These are phyloP conservation scores for Leiothrix lutea DNA, from an alignment of 2,113 vertebrate genomes.

Conservation along the genomic window DNA sequence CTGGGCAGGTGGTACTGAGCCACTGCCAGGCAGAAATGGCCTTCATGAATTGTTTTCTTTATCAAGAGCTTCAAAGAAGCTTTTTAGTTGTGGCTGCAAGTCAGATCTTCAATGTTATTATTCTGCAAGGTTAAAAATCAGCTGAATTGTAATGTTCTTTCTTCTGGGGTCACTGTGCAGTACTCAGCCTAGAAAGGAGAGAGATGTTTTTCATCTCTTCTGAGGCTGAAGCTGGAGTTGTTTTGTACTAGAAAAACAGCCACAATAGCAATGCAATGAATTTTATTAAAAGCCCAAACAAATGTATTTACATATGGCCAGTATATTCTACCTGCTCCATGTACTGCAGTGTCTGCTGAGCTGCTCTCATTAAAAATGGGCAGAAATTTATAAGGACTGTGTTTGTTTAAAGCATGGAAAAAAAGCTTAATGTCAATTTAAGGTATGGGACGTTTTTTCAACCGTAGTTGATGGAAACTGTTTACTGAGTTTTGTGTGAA, in stretches of 20 bases:
- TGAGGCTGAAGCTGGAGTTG: neutral
- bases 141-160: neutral
- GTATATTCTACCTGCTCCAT: neutral
- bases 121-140: conserved; percentile 9
- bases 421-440: neutral
- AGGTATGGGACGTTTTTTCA: neutral
- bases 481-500: neutral
- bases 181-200: neutral
- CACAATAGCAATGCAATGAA: neutral
- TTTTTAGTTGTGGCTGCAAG: conserved; percentile 21
- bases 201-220: neutral
- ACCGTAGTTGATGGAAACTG: neutral
- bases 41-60: conserved; percentile 29
- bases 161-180: neutral
- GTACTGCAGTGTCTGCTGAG: neutral
- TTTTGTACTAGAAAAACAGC: neutral
- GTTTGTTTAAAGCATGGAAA: neutral
- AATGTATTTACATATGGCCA: neutral
- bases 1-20: neutral
- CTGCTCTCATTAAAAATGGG: neutral
- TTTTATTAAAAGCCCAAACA: neutral
- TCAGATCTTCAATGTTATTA: conserved; percentile 30
- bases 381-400: neutral
- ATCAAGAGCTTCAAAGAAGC: conserved; percentile 16
- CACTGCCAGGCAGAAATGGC: neutral